These are phyloP conservation scores for Pycnomerus fuliginosus DNA, from an alignment of 2,888 invertebrate species.

Conservation along the genomic window DNA sequence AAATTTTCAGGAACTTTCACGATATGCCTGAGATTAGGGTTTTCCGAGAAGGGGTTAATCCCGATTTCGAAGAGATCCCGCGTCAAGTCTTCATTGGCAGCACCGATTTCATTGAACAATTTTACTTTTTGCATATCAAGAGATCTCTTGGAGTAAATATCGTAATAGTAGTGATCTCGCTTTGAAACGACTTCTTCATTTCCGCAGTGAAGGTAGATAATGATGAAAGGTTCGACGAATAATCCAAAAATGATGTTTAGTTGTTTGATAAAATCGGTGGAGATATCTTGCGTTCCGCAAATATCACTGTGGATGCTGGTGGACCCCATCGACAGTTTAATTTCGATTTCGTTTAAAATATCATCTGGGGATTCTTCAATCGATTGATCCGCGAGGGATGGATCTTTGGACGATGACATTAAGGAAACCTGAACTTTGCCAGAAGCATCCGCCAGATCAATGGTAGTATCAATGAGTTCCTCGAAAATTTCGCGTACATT, in stretches of 20 bases:
- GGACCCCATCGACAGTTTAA: conserved; percentile 23
- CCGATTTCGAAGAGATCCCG: conserved; percentile 41
- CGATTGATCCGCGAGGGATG: too few species aligned
- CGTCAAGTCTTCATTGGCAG: conserved; percentile 37
- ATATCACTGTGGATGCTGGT: conserved; percentile 27
- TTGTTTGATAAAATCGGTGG: conserved; percentile 43
- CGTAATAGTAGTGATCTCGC: conserved; percentile 42
- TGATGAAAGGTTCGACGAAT: conserved; percentile 47
- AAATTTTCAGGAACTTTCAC: conserved; percentile 56
- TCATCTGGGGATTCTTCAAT: too few species aligned
- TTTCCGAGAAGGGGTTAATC: conserved; percentile 26
- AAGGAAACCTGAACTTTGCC: not conserved
- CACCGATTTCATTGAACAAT: conserved; percentile 45
- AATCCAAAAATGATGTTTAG: conserved; percentile 44
- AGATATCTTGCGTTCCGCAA: conserved; percentile 33
- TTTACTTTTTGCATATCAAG: conserved; percentile 39
- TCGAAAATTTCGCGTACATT: conserved; percentile 49
- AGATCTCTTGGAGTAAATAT: conserved; percentile 39
- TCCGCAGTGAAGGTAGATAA: conserved; percentile 60
- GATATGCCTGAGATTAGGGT: conserved; percentile 50
- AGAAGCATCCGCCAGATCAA: conserved; percentile 19
- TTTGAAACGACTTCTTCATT: conserved; percentile 57
- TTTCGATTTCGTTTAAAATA: too few species aligned
- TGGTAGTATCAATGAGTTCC: conserved; percentile 40
- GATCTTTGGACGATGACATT: too few species aligned